Evolutionary conservation across 2,797 vertebrate genomes (phyloP), one percentile per base, ranked within the genome.

Genomic region (Danio jaintianensis): DNA sequence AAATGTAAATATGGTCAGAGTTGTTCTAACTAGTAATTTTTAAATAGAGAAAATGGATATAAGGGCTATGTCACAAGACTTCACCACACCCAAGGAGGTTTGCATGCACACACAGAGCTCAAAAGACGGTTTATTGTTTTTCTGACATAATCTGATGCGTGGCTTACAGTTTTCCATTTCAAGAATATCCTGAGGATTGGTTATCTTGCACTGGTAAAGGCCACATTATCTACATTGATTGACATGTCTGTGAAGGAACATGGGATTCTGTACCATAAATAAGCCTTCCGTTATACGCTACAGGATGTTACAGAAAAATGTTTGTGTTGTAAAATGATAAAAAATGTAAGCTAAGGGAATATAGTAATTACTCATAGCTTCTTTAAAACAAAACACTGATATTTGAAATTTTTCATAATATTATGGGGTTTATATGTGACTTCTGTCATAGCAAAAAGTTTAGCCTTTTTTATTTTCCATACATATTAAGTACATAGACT

Each of bases 1-100:
- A 7, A 38, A 61, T 73, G 20, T 72, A n/a, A 59, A 29, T 10
- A 47, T 59, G 55, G 9, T 61, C 22, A 48, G 43, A 11, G 15
- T 61, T 58, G 70, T 59, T 59, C 40, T 59, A 16, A 36, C 43
- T 61, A 59, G 71, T 74, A 48, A 43, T 40, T 61, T 1, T 8
- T 73, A 12, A 45, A 59, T 58, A 29, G 13, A 58, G 7, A 58
- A 72, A 11, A 43, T 72, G 13, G 20, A 29, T 58, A 73, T 58
- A 73, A 47, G 38, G 9, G 40, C 53, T 59, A 0, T 45, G 38
- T 56, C 8, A 29, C 20, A 58, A 48, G 20, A 16, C 5, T 29
- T 38, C 29, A 58, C 53, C 18, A 40, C 70, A 58, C 40, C n/a
- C 42, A 20, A 50, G 36, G 36, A 42, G 68, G 36, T 55, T 58